Evolutionary conservation across 2,113 vertebrate species (phyloP).

Genomic region (Haplochromis burtoni): DNA sequence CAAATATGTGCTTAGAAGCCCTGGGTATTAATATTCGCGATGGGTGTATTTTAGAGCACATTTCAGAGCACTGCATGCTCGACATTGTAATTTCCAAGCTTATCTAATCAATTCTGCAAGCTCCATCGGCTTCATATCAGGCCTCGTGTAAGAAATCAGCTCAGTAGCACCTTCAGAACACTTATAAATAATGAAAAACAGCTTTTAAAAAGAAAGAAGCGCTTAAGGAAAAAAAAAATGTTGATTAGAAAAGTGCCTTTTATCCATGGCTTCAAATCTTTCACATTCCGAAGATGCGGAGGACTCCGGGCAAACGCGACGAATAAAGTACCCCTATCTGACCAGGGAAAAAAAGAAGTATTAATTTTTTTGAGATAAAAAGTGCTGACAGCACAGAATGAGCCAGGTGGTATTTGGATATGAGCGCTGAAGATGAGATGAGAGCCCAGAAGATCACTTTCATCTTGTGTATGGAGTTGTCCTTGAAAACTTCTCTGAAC

Average conservation of each 20-base stretch:
- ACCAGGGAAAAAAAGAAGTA: constrained; percentile 48
- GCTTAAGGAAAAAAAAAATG: constrained; percentile 80
- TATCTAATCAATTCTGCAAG: constrained; percentile 98
- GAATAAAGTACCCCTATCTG: constrained; percentile 59
- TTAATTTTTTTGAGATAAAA: constrained; percentile 72
- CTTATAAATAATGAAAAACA: constrained; percentile 99
- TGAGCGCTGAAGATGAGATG: constrained; percentile 51
- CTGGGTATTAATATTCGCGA: constrained; percentile 64
- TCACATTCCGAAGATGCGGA: constrained; percentile 64
- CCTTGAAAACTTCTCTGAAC: constrained; percentile 64
- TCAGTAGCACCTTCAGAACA: constrained; percentile 90
- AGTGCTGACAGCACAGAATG: constrained; percentile 68
- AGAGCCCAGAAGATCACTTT: constrained; percentile 53
- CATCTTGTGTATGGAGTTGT: constrained; percentile 55
- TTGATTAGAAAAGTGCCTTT: constrained; percentile 78
- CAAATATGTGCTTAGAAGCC: constrained; percentile 56
- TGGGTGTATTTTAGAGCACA: constrained; percentile 62
- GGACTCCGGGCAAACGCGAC: constrained; percentile 62
- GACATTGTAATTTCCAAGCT: constrained; percentile 98
- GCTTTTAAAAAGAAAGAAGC: constrained; percentile 87
- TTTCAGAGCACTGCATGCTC: constrained; percentile 78
- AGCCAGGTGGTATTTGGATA: constrained; percentile 70
- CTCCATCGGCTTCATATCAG: constrained; percentile 90
- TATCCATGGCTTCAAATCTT: constrained; percentile 69
- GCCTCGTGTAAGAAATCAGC: constrained; percentile 89